Percentiles rank a stretch among this genome's conserved stretches.
phyloP scores from a whole-genome alignment of 2,113 vertebrate species.

The Ovis canadensis region DNA sequence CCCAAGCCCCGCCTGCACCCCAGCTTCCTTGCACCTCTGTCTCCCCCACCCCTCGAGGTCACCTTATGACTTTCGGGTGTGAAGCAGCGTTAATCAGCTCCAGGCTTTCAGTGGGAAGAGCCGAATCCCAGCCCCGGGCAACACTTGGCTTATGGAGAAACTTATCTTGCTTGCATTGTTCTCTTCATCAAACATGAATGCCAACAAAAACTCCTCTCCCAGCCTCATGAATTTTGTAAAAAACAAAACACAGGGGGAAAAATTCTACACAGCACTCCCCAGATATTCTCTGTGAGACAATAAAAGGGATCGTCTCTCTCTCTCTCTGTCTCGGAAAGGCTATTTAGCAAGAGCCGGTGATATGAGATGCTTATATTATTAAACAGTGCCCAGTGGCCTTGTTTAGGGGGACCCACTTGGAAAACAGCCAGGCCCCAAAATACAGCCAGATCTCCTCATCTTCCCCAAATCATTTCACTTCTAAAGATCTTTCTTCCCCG shows the following conservation, averaged over 20 bases:
- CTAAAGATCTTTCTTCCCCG: not conserved
- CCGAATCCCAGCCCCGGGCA: slow-evolving; percentile 47
- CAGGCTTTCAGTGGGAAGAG: slow-evolving; percentile 34
- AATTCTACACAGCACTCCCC: slow-evolving; percentile 19
- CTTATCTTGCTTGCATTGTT: slow-evolving; percentile 38
- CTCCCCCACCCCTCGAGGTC: rapidly evolving
- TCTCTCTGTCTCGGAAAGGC: not conserved
- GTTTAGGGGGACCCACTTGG: slow-evolving; percentile 4
- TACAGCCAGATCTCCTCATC: not conserved
- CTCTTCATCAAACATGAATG: slow-evolving; percentile 79
- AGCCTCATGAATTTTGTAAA: slow-evolving; percentile 77
- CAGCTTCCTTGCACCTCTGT: not conserved
- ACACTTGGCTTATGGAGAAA: slow-evolving; percentile 63
- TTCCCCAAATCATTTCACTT: not conserved
- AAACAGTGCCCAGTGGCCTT: not conserved
- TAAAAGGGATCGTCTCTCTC: not conserved
- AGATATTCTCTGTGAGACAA: slow-evolving; percentile 40
- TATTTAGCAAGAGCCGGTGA: not conserved
- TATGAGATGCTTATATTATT: not conserved
- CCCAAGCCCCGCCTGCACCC: not conserved
- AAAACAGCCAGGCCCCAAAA: not conserved
- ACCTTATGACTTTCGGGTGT: not conserved
- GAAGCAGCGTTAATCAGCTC: slow-evolving; percentile 48
- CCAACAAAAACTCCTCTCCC: slow-evolving; percentile 76
- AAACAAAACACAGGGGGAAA: slow-evolving; percentile 37